Evolutionary conservation across 2,797 vertebrate genomes (phyloP).

Genomic region (Hapalemur alaotrensis): DNA sequence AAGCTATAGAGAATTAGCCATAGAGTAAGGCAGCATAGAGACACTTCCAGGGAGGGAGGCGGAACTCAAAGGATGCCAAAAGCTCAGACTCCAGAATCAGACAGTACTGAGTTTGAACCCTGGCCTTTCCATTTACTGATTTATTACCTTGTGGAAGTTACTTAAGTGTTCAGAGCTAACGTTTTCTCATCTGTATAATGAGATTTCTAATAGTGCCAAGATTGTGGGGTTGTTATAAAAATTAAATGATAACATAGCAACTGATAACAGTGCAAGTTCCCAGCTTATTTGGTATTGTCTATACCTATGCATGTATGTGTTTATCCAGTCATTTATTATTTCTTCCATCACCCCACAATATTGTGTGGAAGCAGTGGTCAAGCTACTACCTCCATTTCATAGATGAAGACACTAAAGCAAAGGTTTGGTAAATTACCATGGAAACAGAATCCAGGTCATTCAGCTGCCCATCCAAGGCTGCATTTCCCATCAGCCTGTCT

Average conservation of each 20-base stretch:
- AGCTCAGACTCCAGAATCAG: neutral
- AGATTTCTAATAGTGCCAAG: neutral
- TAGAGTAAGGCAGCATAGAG: neutral
- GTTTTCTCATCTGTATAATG: neutral
- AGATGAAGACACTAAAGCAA: neutral
- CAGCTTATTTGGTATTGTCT: neutral
- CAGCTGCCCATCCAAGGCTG: neutral
- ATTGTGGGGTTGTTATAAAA: neutral
- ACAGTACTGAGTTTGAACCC: neutral
- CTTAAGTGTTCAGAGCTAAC: neutral
- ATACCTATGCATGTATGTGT: neutral
- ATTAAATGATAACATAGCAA: neutral
- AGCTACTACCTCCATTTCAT: neutral
- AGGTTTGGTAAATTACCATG: neutral
- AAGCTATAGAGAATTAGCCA: neutral
- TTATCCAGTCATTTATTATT: neutral
- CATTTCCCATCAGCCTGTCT: neutral
- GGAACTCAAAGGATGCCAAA: neutral
- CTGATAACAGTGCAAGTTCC: neutral
- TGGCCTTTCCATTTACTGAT: neutral
- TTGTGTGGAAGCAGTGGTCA: neutral
- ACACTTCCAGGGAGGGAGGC: neutral
- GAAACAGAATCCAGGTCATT: neutral
- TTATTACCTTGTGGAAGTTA: neutral
- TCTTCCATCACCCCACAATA: neutral